Evolutionary conservation across 30 jellyfish, hydroid and myxozoan genomes (phyloP).

Genomic region (Hydractinia echinata): DNA sequence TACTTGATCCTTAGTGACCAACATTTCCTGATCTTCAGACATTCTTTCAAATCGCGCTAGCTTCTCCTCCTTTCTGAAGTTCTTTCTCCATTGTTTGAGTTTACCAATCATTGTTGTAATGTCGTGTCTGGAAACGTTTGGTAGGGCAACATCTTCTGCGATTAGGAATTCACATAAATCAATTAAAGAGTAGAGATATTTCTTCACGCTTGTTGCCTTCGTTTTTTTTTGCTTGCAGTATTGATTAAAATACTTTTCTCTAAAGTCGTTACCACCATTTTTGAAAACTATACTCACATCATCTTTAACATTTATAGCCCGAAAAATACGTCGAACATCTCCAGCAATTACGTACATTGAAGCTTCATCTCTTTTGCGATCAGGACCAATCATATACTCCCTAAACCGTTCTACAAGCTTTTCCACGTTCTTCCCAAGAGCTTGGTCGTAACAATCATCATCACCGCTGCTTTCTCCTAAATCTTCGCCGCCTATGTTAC

Average conservation of each 20-base stretch:
- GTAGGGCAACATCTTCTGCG: not conserved
- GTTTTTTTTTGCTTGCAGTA: not conserved
- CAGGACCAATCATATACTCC: conserved; percentile 2
- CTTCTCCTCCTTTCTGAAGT: conserved; percentile 1
- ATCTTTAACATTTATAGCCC: conserved; percentile 1
- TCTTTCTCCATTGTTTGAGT: conserved; percentile 17
- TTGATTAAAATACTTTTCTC: not conserved
- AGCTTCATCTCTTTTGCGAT: not conserved
- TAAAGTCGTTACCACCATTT: not conserved
- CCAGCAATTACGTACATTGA: conserved; percentile 14
- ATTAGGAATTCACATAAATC: not conserved
- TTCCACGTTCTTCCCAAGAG: conserved; percentile 3
- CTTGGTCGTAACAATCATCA: not conserved
- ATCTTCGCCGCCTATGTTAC: too few relatives aligned
- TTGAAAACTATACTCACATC: not conserved
- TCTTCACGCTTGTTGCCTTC: conserved; percentile 6
- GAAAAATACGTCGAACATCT: not conserved
- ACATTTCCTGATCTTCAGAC: not conserved
- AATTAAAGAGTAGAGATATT: conserved; percentile 7
- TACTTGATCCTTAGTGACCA: not conserved
- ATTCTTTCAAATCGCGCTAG: not conserved
- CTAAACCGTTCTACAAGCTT: not conserved
- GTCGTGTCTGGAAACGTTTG: not conserved
- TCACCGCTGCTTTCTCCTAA: too few relatives aligned
- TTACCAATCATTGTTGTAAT: not conserved